Percentiles rank a stretch among this genome's conserved stretches.
These are phyloP conservation scores for Neodon shergylaensis DNA, from an alignment of 2,113 vertebrate genomes.

Conservation along the genomic window DNA sequence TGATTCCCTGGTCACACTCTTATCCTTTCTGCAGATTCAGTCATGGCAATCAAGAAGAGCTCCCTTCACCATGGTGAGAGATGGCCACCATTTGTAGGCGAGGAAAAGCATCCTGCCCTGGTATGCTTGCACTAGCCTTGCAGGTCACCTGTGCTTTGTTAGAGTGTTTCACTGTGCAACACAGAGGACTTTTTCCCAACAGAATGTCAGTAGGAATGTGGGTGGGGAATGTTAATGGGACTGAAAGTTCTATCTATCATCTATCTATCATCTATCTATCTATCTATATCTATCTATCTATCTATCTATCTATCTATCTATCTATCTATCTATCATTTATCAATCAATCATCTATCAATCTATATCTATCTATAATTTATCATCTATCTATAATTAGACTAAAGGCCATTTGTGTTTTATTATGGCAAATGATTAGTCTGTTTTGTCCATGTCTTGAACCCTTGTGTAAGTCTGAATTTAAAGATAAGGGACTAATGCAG, in stretches of 20 bases:
- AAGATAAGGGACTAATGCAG: neutral
- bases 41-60: neutral
- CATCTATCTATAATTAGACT: neutral
- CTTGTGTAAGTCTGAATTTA: neutral
- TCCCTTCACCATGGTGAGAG: neutral
- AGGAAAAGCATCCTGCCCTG: neutral
- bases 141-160: neutral
- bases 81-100: neutral
- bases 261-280: neutral
- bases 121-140: neutral
- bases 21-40: neutral
- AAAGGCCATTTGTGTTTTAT: neutral
- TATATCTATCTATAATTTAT: neutral
- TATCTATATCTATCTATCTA: no score
- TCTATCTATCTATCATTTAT: no score
- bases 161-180: neutral
- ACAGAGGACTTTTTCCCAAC: neutral
- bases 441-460: neutral
- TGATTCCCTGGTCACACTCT: neutral
- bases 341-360: neutral
- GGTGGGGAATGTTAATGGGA: neutral
- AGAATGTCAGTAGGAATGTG: neutral
- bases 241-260: neutral
- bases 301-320: neutral
- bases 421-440: neutral